These are phyloP conservation scores for Mylabris sibirica DNA, from an alignment of 2,888 invertebrate genomes.

Conservation along the genomic window DNA sequence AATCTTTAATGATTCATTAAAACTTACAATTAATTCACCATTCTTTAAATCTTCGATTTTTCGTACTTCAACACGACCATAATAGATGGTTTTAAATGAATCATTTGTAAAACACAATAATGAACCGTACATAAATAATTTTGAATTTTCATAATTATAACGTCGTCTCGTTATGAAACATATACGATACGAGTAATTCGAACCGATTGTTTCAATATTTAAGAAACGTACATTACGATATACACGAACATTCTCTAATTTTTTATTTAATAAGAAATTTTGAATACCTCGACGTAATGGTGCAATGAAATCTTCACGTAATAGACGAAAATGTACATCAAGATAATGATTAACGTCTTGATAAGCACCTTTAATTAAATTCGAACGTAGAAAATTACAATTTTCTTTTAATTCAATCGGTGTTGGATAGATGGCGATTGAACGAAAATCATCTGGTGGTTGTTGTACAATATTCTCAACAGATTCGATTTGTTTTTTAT, in stretches of 20 bases:
- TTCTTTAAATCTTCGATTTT: slow-evolving; percentile 63
- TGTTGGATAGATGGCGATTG: slow-evolving; percentile 65
- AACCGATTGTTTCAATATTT: slow-evolving; percentile 35
- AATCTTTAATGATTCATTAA: slow-evolving; percentile 64
- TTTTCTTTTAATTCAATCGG: slow-evolving; percentile 56
- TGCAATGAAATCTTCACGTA: slow-evolving; percentile 81
- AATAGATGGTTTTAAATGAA: slow-evolving; percentile 72
- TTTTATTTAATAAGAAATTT: slow-evolving; percentile 38
- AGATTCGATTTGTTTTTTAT: slow-evolving; percentile 45
- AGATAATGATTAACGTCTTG: slow-evolving; percentile 74
- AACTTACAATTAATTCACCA: slow-evolving; percentile 65
- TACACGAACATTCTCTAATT: slow-evolving; percentile 38
- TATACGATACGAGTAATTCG: slow-evolving; percentile 37
- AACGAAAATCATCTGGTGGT: slow-evolving; percentile 65
- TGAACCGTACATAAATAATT: slow-evolving; percentile 75
- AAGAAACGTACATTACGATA: slow-evolving; percentile 38
- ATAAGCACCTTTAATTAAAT: slow-evolving; percentile 71
- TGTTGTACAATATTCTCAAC: slow-evolving; percentile 54
- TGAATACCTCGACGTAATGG: slow-evolving; percentile 74
- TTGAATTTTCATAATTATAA: slow-evolving; percentile 63
- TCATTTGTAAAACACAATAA: slow-evolving; percentile 76
- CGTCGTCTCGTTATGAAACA: slow-evolving; percentile 41
- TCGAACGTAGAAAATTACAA: slow-evolving; percentile 65
- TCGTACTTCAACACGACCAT: slow-evolving; percentile 73
- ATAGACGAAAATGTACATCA: slow-evolving; percentile 78